Evolutionary conservation across 2,888 invertebrate genomes (phyloP).

Genomic region (Pimpla rufipes): DNA sequence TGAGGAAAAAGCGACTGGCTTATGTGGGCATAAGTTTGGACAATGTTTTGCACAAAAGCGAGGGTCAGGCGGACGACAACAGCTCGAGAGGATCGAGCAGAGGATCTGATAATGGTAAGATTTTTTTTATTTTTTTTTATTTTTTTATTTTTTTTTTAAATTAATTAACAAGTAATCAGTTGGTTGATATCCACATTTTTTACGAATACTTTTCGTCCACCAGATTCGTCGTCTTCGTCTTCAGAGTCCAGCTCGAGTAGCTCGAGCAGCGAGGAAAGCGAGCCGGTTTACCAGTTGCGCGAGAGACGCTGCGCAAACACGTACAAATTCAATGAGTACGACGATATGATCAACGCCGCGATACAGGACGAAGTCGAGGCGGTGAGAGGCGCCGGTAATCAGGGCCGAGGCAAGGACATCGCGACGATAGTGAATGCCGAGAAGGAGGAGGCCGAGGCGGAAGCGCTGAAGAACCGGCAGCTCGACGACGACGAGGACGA

Average conservation of each 20-base stretch:
- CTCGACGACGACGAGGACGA: constrained; percentile 85
- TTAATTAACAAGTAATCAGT: neutral
- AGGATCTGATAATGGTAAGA: constrained; percentile 73
- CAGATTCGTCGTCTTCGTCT: constrained; percentile 76
- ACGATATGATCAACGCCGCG: constrained; percentile 97
- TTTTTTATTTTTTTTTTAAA: neutral
- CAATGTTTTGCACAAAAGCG: constrained; percentile 88
- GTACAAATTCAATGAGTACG: constrained; percentile 96
- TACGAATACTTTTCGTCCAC: neutral
- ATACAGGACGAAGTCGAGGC: constrained; percentile 92
- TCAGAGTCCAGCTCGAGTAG: constrained; percentile 80
- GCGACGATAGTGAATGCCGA: constrained; percentile 93
- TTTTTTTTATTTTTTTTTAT: neutral
- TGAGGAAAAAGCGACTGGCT: constrained; percentile 90
- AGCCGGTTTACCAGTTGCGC: constrained; percentile 94
- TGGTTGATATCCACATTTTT: neutral
- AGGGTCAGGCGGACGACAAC: constrained; percentile 74
- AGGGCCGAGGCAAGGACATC: constrained; percentile 96
- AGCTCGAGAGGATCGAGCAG: constrained; percentile 77
- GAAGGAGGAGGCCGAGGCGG: constrained; percentile 87
- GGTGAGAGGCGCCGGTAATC: constrained; percentile 92
- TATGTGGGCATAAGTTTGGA: constrained; percentile 92
- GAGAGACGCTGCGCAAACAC: constrained; percentile 93
- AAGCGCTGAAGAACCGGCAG: constrained; percentile 75
- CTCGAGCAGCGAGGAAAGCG: constrained; percentile 88